phyloP scores from a whole-genome alignment of 1,140 invertebrate species.

The Oncopeltus fasciatus region DNA sequence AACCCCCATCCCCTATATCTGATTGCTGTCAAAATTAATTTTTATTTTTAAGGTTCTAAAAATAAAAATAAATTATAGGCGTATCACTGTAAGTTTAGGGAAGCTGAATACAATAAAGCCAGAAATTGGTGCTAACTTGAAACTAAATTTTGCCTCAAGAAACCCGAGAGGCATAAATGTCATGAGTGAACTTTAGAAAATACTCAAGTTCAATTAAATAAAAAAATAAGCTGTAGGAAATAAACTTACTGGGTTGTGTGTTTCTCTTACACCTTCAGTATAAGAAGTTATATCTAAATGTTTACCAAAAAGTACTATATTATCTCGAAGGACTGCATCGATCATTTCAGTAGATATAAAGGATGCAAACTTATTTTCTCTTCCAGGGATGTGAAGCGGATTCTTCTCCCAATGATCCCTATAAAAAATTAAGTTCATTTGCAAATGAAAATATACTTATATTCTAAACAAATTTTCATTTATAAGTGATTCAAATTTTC shows the following conservation, averaged over 20 bases:
- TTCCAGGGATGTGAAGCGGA: slow-evolving; percentile 56
- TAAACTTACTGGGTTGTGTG: slow-evolving; percentile 56
- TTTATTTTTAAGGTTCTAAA: no score
- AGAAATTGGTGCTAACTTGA: no score
- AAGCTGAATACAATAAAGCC: no score
- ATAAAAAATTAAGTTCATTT: slow-evolving; percentile 21
- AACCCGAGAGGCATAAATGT: no score
- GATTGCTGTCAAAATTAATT: no score
- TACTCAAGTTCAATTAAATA: no score
- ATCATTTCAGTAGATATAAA: slow-evolving; percentile 61
- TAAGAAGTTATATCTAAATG: slow-evolving; percentile 88
- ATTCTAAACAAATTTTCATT: not conserved
- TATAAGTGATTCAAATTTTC: not conserved
- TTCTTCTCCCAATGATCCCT: slow-evolving; percentile 61
- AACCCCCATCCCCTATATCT: no score
- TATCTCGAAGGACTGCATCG: slow-evolving; percentile 59
- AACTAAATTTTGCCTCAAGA: no score
- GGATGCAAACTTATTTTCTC: slow-evolving; percentile 49
- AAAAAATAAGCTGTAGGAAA: no score
- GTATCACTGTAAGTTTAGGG: no score
- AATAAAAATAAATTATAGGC: no score
- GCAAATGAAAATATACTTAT: not conserved
- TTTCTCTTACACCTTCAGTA: slow-evolving; percentile 59
- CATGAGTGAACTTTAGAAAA: no score
- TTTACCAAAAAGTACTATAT: slow-evolving; percentile 63